Evolutionary conservation across 2,113 vertebrate genomes (phyloP), one percentile per base, ranked within the genome.

Genomic region (Ascaphus truei): DNA sequence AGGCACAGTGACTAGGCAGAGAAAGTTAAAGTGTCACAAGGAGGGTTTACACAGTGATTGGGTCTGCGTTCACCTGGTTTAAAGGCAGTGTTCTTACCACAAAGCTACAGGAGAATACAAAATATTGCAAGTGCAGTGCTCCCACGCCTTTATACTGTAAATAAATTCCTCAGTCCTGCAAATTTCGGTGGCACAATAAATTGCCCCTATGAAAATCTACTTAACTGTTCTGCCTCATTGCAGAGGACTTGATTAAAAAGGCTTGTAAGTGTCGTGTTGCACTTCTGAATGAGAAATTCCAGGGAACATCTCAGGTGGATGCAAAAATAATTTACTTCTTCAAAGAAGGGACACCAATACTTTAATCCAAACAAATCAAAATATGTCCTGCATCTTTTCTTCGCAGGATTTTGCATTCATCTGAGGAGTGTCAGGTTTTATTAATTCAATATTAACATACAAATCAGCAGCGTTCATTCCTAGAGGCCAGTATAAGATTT

Each of bases 101-200:
- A 22, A 3, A 34, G 9, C 7, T 8, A 7, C 10, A 12, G 6
- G 58, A 34, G 43, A 13, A 39, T 23, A 53, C 22, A n/a, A 9
- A 23, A 53, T 65, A 56, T 22, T 43, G 11, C 45, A 25, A 43
- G 62, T 48, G 41, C 15, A 45, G 18, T 22, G 36, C 27, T 45
- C 29, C 25, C 63, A 67, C 63, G 56, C 63, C 63, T 67, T 29
- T 52, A 1, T 29, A 33, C 43, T 51, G 61, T 36, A 25, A 63
- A 50, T 45, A 30, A 51, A 25, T 12, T 50, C 61, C 45, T 63
- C 33, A 25, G 30, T 16, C 30, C 61, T 25, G 29, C 39, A 63
- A 20, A 18, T n/a, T 63, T 50, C 30, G 26, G 18, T 20, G 26
- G 27, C 3, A 18, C 45, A 33, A 26, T 34, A 33, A 63, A 63